Percentiles rank a stretch among this genome's conserved stretches.
Conservation (phyloP, 2,113 vertebrate species). For the Lepus timidus region DNA sequence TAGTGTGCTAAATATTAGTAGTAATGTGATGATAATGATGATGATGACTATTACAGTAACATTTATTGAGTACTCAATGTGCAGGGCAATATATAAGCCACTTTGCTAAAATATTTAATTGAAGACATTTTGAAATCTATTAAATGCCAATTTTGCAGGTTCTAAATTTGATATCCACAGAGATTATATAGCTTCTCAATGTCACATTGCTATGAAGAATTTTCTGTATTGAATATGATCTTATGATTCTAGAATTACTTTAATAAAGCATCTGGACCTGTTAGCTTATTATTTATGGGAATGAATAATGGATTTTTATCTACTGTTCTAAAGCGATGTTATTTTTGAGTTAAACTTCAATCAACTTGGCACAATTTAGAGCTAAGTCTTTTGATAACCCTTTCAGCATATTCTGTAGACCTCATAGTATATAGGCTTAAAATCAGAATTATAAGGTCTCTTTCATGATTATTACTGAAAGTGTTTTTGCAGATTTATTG, state of each 20-base stretch:
- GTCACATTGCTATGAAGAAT: neutral
- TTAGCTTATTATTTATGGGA: neutral
- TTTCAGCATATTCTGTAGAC: neutral
- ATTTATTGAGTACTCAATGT: neutral
- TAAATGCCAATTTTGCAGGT: neutral
- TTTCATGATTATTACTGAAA: neutral
- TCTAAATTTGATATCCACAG: neutral
- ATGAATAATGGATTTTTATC: neutral
- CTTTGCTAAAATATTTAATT: neutral
- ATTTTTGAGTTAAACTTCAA: neutral
- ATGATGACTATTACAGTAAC: neutral
- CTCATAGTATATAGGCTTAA: neutral
- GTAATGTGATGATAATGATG: neutral
- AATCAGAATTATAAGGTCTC: neutral
- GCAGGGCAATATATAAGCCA: neutral
- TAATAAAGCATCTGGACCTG: neutral
- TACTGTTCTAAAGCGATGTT: neutral
- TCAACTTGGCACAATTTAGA: neutral
- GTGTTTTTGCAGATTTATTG: neutral
- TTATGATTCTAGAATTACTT: neutral
- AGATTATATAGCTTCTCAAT: neutral
- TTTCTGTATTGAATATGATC: neutral
- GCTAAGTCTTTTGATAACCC: neutral
- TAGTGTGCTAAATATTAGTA: neutral
- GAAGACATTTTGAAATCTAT: neutral